Conservation (phyloP, 2,888 invertebrate species). For the Tachina fera region DNA sequence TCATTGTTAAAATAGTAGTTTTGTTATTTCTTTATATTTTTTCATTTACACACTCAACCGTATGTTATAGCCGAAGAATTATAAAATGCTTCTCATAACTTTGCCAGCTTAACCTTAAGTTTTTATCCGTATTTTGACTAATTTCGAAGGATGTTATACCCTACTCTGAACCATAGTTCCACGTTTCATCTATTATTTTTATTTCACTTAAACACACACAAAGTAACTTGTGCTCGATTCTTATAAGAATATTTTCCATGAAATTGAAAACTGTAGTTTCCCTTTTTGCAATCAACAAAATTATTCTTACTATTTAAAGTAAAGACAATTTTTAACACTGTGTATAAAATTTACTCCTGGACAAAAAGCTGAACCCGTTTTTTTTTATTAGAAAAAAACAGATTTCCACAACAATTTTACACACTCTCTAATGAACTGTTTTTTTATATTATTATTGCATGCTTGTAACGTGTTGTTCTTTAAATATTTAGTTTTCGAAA, state of each 20-base stretch:
- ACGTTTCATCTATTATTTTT: no score
- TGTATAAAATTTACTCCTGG: neutral
- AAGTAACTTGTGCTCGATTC: neutral
- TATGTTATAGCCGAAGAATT: no score
- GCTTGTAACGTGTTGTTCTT: slow-evolving; percentile 64
- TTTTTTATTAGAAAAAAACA: neutral
- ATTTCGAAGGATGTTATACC: no score
- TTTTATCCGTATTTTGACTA: no score
- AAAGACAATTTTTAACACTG: slow-evolving; percentile 26
- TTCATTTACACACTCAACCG: no score
- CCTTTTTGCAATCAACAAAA: slow-evolving; percentile 4
- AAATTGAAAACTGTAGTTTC: neutral
- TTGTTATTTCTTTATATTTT: no score
- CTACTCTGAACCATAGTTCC: no score
- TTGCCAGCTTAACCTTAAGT: no score
- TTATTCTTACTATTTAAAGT: slow-evolving; percentile 4
- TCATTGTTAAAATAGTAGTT: no score
- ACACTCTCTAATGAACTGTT: slow-evolving; percentile 7
- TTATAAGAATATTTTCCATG: neutral
- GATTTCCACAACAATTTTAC: slow-evolving; percentile 1
- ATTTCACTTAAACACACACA: neutral
- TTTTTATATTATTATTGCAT: slow-evolving; percentile 51
- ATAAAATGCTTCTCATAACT: no score
- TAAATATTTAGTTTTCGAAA: slow-evolving; percentile 7
- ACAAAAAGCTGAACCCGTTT: neutral